phyloP scores from a whole-genome alignment of 2,888 invertebrate species.

The Caenorhabditis angaria region DNA sequence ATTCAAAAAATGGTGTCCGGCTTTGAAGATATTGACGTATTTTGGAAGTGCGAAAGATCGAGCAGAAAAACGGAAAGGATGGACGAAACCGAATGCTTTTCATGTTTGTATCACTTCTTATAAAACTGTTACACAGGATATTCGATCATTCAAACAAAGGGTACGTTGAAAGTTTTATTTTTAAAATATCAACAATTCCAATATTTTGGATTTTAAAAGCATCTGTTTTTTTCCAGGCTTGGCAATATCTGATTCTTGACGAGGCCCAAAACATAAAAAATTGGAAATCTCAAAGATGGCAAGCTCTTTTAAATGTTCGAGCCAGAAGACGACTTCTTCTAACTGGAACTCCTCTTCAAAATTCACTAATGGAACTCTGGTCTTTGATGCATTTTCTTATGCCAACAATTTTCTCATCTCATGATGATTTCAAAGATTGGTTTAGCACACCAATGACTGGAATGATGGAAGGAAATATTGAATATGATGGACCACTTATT shows the following conservation, averaged over 20 bases:
- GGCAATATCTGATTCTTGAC: slow-evolving; percentile 96
- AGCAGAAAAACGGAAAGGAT: slow-evolving; percentile 78
- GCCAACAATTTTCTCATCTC: slow-evolving; percentile 95
- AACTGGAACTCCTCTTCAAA: slow-evolving; percentile 92
- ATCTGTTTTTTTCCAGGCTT: slow-evolving; percentile 76
- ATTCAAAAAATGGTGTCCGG: slow-evolving; percentile 99
- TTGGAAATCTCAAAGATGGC: slow-evolving; percentile 98
- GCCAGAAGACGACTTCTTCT: slow-evolving; percentile 88
- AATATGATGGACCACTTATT: slow-evolving; percentile 89
- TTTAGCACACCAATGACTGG: slow-evolving; percentile 93
- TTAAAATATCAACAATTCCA: neutral
- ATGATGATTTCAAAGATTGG: slow-evolving; percentile 95
- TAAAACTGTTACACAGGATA: slow-evolving; percentile 92
- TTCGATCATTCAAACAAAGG: slow-evolving; percentile 90
- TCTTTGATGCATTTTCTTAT: slow-evolving; percentile 97
- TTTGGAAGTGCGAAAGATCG: slow-evolving; percentile 96
- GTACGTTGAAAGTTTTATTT: slow-evolving; percentile 72
- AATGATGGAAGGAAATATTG: slow-evolving; percentile 91
- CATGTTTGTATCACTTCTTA: slow-evolving; percentile 78
- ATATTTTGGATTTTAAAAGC: neutral
- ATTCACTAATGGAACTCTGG: slow-evolving; percentile 95
- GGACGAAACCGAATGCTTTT: slow-evolving; percentile 98
- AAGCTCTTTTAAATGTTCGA: slow-evolving; percentile 90
- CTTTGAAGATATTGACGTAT: slow-evolving; percentile 97
- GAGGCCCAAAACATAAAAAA: slow-evolving; percentile 96